Percentiles rank a stretch among this genome's conserved stretches.
phyloP scores from a whole-genome alignment of 2,797 vertebrate species.

The Tapirus indicus region DNA sequence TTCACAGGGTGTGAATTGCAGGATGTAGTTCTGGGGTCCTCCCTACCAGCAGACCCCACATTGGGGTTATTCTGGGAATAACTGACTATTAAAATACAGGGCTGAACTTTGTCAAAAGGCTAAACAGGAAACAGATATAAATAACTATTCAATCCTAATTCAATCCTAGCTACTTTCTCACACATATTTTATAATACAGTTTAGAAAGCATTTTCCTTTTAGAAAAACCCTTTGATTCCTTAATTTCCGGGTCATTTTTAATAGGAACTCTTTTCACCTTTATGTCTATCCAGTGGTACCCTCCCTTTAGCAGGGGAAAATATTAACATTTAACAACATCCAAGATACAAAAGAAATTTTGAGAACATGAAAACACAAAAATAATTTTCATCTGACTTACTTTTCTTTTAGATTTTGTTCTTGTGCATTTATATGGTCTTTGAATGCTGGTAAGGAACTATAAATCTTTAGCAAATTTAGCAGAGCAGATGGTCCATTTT shows the following conservation, averaged over 20 bases:
- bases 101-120: slow-evolving; percentile 80
- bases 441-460: neutral
- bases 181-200: slow-evolving; percentile 78
- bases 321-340: neutral
- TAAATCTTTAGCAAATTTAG: neutral
- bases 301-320: neutral
- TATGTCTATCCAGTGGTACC: neutral
- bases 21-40: slow-evolving; percentile 86
- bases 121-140: slow-evolving; percentile 90
- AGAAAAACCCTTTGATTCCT: slow-evolving; percentile 64
- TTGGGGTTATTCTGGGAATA: slow-evolving; percentile 81
- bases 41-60: slow-evolving; percentile 81
- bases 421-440: neutral
- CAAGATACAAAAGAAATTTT: neutral
- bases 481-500: neutral
- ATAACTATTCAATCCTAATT: slow-evolving; percentile 87
- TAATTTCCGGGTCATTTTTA: slow-evolving; percentile 63
- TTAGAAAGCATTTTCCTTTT: slow-evolving; percentile 80
- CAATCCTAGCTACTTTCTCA: slow-evolving; percentile 86
- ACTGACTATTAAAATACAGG: slow-evolving; percentile 70
- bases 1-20: slow-evolving; percentile 87
- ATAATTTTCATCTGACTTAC: neutral
- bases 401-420: neutral
- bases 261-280: slow-evolving; percentile 10
- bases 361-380: neutral